Base-by-base conservation (phyloP, 1,140 invertebrate genomes). In the Triops longicaudatus region DNA sequence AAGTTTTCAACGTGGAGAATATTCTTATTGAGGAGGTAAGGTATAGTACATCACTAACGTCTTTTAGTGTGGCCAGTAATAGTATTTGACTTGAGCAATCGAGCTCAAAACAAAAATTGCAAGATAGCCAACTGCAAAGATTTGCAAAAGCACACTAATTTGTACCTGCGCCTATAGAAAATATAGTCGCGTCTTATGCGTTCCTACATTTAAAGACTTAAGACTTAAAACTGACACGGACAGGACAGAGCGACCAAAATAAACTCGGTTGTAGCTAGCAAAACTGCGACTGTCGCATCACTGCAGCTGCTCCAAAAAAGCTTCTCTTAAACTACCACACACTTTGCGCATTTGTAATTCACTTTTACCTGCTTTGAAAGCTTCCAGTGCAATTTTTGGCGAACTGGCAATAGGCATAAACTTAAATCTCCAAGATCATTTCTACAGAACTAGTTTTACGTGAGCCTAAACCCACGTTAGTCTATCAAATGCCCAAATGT, bases 261-360 rank as follows among this genome's bases (percentile, higher is more conserved):
- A 63, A 63, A 63, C 50, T 63, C 50, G 17, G 17, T 63, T 22
- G 50, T 22, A 63, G 50, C 50, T 63, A 63, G 17, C 50, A 63
- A 63, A 63, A n/a, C 50, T 63, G 50, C 50, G 14, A 63, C 50
- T 63, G 50, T 63, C 50, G 50, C 50, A 63, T 63, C 50, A 63
- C 50, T 63, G 50, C 50, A 63, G 50, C 50, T 63, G 50, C 50
- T 63, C n/a, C 2, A 4, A 0, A 50, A 17, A 17, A 17, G 22
- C n/a, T 63, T 63, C 14, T 7, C 14, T 63, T 5, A 22, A 37
- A 22, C 50, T 22, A 22, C 11, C 50, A 14, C 10, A 63, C 22
- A 17, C 50, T 63, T 63, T 12, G 17, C 14, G 1, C 2, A 10
- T 14, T 22, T 63, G 5, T 63, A 14, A 17, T 17, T 22, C 22